Conservation (phyloP, 37 sponge, comb jelly and placozoan genomes). For the Bolinopsis microptera region DNA sequence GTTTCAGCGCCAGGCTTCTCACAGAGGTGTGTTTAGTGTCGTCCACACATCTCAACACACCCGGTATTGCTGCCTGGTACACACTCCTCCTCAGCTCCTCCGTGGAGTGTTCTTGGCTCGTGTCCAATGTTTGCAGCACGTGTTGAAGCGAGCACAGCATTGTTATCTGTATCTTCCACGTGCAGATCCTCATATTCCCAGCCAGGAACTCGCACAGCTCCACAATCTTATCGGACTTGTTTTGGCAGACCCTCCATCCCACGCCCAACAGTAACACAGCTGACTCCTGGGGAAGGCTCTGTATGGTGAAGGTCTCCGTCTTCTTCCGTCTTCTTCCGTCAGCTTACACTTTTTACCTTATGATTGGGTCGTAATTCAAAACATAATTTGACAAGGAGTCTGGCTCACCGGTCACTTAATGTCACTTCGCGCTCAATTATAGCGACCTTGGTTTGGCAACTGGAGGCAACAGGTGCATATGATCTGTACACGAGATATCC, state of each 20-base stretch:
- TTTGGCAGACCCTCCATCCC: background rate
- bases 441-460: too few species aligned
- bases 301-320: background rate
- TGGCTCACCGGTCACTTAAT: too few species aligned
- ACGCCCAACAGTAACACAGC: background rate
- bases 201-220: background rate
- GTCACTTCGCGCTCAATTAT: too few species aligned
- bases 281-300: background rate
- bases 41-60: constrained; percentile 39
- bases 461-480: too few species aligned
- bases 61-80: background rate
- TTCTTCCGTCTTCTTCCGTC: constrained; percentile 39
- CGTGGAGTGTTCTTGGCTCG: background rate
- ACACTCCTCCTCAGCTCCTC: background rate
- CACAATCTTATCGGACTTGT: background rate
- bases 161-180: background rate
- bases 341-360: too few species aligned
- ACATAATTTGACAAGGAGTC: too few species aligned
- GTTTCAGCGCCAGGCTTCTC: background rate
- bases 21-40: constrained; percentile 37
- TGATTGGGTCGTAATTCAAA: too few species aligned
- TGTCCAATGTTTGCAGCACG: background rate
- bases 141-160: background rate
- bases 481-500: too few species aligned
- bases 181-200: background rate